Evolutionary conservation across 1,140 invertebrate genomes (phyloP), one percentile per base, ranked within the genome.

Genomic region (Spodoptera frugiperda): DNA sequence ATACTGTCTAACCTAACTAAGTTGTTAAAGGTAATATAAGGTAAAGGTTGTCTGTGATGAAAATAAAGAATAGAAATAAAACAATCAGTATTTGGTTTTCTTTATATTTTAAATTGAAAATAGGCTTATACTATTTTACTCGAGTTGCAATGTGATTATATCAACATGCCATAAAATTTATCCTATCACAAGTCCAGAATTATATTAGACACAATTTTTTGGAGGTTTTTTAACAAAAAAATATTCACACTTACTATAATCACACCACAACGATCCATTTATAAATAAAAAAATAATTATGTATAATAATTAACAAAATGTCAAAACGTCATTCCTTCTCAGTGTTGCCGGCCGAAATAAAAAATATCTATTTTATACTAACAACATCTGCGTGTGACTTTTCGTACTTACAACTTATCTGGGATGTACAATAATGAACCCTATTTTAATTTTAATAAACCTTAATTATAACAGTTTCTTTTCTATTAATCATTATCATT

Each of bases 401-500:
- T 81, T 77, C 80, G 78, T 82, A 82, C 78, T 81, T 81, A 83
- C 77, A 85, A 81, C 80, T 74, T 85, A 80, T 67, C 25, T 75
- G 65, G 76, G 74, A 57, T 59, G 61, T 63, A 68, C 61, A 14
- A 80, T 82, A 81, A 84, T 82, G 82, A 84, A 84, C 73, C 74
- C 77, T 85, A 65, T 65, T 65, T 65, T 46, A 30, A 30, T 81
- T 79, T 78, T 84, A 83, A 83, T 82, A 80, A 77, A 87, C 75
- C 88, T 91, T 89, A 92, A 85, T 72, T 46, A 70, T 78, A 80
- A 76, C 63, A 77, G 63, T 75, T 79, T 76, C 5, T 82, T 84
- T 84, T 76, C 76, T 81, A 83, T 80, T 79, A 87, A 85, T 78
- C 78, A 81, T 78, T 80, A 80, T 80, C 81, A 82, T 84, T 89